Conservation (phyloP, 2,113 vertebrate genomes). For the Dasyprocta punctata region DNA sequence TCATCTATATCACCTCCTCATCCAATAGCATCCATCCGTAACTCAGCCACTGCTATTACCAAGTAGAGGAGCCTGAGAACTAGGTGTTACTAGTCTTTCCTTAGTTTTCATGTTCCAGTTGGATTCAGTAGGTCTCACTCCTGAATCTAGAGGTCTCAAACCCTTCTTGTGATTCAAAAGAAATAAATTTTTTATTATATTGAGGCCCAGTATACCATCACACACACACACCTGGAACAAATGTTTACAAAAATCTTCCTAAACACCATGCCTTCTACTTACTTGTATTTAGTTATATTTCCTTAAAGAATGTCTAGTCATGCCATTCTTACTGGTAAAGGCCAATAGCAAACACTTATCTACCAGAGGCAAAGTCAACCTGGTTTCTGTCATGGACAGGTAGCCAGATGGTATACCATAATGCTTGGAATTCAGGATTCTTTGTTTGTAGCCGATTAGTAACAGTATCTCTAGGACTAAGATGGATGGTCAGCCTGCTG, state of each 20-base stretch:
- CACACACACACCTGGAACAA: neutral
- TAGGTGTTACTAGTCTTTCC: no score
- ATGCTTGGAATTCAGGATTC: neutral
- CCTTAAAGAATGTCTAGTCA: neutral
- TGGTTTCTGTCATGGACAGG: neutral
- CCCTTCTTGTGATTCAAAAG: neutral
- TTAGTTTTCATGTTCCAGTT: neutral
- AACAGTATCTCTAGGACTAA: neutral
- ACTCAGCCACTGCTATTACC: neutral
- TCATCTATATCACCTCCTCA: neutral
- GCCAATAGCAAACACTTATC: neutral
- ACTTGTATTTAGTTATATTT: neutral
- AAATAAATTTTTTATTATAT: neutral
- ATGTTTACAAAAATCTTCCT: neutral
- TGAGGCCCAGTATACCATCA: no score
- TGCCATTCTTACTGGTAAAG: neutral
- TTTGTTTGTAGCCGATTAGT: neutral
- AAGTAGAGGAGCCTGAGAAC: neutral
- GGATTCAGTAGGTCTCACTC: neutral
- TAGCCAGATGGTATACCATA: neutral
- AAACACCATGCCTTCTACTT: neutral
- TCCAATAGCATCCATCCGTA: accelerated
- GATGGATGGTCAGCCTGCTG: neutral
- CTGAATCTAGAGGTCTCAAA: neutral
- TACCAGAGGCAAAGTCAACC: neutral